Evolutionary conservation across 2,113 vertebrate species (phyloP), one percentile per base, ranked within the genome.

Genomic region (Corythaeola cristata): DNA sequence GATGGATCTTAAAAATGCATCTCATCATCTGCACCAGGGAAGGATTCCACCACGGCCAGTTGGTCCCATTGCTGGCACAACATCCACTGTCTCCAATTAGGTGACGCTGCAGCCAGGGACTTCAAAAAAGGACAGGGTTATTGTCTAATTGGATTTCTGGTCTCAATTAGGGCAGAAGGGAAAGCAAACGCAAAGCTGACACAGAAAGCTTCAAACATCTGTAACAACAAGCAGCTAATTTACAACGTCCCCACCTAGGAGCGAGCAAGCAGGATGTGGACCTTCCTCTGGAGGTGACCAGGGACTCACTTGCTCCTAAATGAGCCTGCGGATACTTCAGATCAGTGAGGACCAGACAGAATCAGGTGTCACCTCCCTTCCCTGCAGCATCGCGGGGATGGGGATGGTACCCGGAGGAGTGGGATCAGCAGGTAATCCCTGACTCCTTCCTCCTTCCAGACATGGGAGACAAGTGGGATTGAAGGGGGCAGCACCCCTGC

Each of bases 121-220:
- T 96, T 96, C 93, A 74, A 78, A 95, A 41, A 47, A 16, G 85
- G 69, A 44, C 6, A 11, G 88, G 95, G 84, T 94, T 89, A 60
- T 77, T 39, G 39, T 18, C 62, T 97, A 88, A 91, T 94, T 96
- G 92, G 94, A 81, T 97, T 96, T 88, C 96, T 97, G 96, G 91
- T 95, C 96, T 92, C 94, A 90, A 85, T 97, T 94, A 97, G 69
- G 81, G 85, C 88, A 83, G 39, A n/a, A 53, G 87, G 59, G 64
- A 78, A 91, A 81, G 35, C 75, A 33, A 55, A 84, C 4, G 79
- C 71, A 32, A 45, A 35, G 84, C 81, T 88, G 95, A 30, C 64
- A 15, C n/a, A 60, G 93, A 73, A 82, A 78, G 87, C 72, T 94
- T 76, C 93, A 19, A 72, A 67, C 89, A 50, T 92, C 91, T 77